Evolutionary conservation across 2,888 invertebrate species (phyloP).

Genomic region (Eupithecia pulchellata): DNA sequence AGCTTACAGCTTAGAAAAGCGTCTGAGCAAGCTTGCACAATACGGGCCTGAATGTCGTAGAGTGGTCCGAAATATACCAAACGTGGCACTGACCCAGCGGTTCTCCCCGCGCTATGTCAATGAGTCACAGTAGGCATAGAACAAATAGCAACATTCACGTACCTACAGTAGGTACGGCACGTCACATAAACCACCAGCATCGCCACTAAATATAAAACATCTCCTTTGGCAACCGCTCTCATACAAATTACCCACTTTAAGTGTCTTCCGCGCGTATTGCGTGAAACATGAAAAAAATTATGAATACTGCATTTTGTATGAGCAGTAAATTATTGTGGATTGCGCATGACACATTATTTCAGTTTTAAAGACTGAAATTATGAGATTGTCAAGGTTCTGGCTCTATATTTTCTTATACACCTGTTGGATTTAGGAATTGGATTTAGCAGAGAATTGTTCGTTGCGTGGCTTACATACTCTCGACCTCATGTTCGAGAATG

Average conservation of each 20-base stretch:
- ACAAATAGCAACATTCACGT: conserved; percentile 25
- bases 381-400: conserved; percentile 19
- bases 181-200: conserved; percentile 41
- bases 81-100: neutral
- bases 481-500: neutral
- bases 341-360: conserved; percentile 25
- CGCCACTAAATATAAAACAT: conserved; percentile 39
- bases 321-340: conserved; percentile 35
- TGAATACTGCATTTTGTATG: conserved; percentile 37
- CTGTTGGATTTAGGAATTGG: conserved; percentile 11
- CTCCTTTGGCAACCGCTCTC: conserved; percentile 42
- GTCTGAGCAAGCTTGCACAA: neutral
- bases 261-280: conserved; percentile 43
- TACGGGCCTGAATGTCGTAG: neutral
- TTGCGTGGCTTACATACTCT: neutral
- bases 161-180: conserved; percentile 31
- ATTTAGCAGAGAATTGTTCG: neutral
- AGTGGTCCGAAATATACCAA: neutral
- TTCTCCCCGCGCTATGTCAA: conserved; percentile 14
- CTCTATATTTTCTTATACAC: conserved; percentile 9
- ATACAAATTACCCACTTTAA: conserved; percentile 45
- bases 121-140: conserved; percentile 29
- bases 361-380: conserved; percentile 22
- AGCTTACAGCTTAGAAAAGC: neutral
- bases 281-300: conserved; percentile 38